A percentile compares a stretch with the other conserved stretches of the same genome.
These are phyloP conservation scores for Cerastis leucographa DNA, from an alignment of 2,888 invertebrate species.

Conservation along the genomic window DNA sequence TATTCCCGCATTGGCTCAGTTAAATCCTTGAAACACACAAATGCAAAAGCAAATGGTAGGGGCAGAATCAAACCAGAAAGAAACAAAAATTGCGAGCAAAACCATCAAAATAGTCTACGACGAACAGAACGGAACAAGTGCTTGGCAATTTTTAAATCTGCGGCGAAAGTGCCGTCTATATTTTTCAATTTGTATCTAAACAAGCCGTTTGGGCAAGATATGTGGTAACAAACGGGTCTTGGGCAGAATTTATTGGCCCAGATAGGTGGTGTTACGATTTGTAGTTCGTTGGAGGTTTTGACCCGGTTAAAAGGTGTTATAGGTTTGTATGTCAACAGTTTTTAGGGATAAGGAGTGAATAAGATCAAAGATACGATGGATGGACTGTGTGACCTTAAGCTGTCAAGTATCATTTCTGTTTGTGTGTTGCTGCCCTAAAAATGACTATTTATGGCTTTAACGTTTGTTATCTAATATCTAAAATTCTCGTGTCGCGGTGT, in stretches of 20 bases:
- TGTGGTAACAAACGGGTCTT: slow-evolving; percentile 44
- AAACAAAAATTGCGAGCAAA: slow-evolving; percentile 46
- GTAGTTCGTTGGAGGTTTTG: slow-evolving; percentile 16
- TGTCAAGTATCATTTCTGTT: neutral
- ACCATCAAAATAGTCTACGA: slow-evolving; percentile 68
- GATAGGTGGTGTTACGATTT: slow-evolving; percentile 50
- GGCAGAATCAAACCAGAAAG: slow-evolving; percentile 28
- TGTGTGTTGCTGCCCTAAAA: neutral
- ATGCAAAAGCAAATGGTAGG: slow-evolving; percentile 45
- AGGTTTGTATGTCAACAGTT: slow-evolving; percentile 7
- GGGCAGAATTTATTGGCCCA: slow-evolving; percentile 43
- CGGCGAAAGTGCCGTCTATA: slow-evolving; percentile 50
- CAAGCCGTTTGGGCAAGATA: slow-evolving; percentile 58
- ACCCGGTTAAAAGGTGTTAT: neutral
- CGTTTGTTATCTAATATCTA: too few relatives aligned
- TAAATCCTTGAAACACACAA: neutral
- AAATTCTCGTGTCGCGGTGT: too few relatives aligned
- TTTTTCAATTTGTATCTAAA: slow-evolving; percentile 64
- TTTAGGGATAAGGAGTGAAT: too few relatives aligned
- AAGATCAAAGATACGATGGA: too few relatives aligned
- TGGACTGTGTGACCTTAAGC: neutral
- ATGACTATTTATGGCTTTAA: too few relatives aligned
- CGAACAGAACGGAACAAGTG: slow-evolving; percentile 12
- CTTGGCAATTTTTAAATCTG: slow-evolving; percentile 56
- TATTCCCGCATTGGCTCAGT: neutral